Percentiles rank a stretch among this genome's conserved stretches.
phyloP scores from a whole-genome alignment of 2,888 invertebrate species.

The Sylvicola cinctus region DNA sequence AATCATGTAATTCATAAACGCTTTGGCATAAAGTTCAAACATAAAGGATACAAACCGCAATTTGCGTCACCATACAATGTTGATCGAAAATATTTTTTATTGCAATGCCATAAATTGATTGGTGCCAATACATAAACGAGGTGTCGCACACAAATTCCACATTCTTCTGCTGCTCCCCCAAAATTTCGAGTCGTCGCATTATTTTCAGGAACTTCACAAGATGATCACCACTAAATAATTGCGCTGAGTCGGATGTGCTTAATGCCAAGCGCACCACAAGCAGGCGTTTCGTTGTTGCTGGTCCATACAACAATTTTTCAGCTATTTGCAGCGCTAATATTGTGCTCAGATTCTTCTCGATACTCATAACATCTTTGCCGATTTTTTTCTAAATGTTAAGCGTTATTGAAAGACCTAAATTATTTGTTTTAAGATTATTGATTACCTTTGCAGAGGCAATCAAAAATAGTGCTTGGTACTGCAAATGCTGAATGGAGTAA shows the following conservation, averaged over 20 bases:
- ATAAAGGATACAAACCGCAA: conserved; percentile 30
- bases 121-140: conserved; percentile 65
- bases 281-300: conserved; percentile 39
- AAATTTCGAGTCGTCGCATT: conserved; percentile 40
- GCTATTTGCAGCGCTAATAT: conserved; percentile 56
- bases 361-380: conserved; percentile 15
- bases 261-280: conserved; percentile 45
- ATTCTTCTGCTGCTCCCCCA: conserved; percentile 35
- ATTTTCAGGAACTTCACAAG: conserved; percentile 35
- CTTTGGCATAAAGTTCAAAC: conserved; percentile 1
- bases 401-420: neutral
- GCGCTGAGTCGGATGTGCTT: conserved; percentile 39
- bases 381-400: conserved; percentile 4
- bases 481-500: conserved; percentile 59
- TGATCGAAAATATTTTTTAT: conserved; percentile 48
- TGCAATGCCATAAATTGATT: conserved; percentile 53
- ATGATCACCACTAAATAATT: conserved; percentile 39
- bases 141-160: conserved; percentile 45
- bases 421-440: conserved; percentile 8
- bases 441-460: conserved; percentile 46
- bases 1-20: conserved; percentile 6
- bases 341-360: conserved; percentile 33
- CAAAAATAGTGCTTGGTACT: conserved; percentile 48
- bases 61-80: conserved; percentile 40
- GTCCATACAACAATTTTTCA: conserved; percentile 42